Evolutionary conservation across 2,797 vertebrate species (phyloP).

Genomic region (Galaxias olidus): DNA sequence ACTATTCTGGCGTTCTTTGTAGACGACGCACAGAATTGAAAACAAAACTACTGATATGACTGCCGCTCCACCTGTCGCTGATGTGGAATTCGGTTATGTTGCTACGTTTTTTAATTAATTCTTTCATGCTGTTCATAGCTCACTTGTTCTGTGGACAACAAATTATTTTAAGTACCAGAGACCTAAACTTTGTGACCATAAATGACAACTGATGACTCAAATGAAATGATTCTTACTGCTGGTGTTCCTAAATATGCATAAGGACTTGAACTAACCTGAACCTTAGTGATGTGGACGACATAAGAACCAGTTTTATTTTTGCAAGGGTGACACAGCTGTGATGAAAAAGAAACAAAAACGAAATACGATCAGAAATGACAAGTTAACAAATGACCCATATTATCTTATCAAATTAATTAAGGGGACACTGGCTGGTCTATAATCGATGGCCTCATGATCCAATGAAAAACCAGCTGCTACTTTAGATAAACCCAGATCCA

Average conservation of each 20-base stretch:
- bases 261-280: no score
- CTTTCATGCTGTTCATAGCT: conserved; percentile 45
- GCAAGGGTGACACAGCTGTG: no score
- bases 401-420: no score
- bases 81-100: conserved; percentile 46
- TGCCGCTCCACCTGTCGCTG: conserved; percentile 40
- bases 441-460: no score
- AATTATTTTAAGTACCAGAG: conserved; percentile 3
- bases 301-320: no score
- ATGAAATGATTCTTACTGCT: background rate
- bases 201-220: background rate
- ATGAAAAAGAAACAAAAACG: no score
- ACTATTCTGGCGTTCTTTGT: conserved; percentile 50
- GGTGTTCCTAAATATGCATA: background rate
- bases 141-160: conserved; percentile 52
- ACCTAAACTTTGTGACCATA: background rate
- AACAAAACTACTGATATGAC: conserved; percentile 48
- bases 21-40: conserved; percentile 48
- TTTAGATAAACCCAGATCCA: no score
- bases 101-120: conserved; percentile 42
- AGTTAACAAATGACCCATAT: no score
- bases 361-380: no score
- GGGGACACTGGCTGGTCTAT: no score
- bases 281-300: no score
- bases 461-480: no score